Evolutionary conservation across 2,888 invertebrate species (phyloP).

Genomic region (Timema cristinae): DNA sequence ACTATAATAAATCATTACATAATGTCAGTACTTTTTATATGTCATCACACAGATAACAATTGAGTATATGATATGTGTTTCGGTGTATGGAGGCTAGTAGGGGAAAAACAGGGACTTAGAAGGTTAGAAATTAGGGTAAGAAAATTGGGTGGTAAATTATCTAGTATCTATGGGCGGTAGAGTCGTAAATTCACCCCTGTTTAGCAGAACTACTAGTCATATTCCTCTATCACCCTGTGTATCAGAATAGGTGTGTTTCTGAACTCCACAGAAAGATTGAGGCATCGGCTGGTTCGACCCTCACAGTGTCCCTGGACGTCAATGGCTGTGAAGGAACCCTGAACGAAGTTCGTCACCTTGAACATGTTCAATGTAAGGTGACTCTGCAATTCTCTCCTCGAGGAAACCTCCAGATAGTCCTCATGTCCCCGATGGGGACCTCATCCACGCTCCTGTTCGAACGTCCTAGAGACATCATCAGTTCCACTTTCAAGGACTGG

Average conservation of each 20-base stretch:
- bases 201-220: not conserved
- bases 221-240: not conserved
- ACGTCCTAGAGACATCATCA: slow-evolving; percentile 49
- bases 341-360: slow-evolving; percentile 48
- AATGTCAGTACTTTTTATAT: too few species aligned
- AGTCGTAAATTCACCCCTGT: too few species aligned
- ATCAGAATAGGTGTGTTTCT: too few species aligned
- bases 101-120: too few species aligned
- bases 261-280: slow-evolving; percentile 24
- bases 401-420: slow-evolving; percentile 52
- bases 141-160: too few species aligned
- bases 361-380: slow-evolving; percentile 57
- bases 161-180: too few species aligned
- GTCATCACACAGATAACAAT: too few species aligned
- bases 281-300: slow-evolving; percentile 33
- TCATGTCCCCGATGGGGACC: slow-evolving; percentile 50
- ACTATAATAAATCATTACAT: too few species aligned
- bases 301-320: slow-evolving; percentile 43
- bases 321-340: slow-evolving; percentile 48
- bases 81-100: too few species aligned
- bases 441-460: slow-evolving; percentile 52
- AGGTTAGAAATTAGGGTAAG: too few species aligned
- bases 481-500: slow-evolving; percentile 56
- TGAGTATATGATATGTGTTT: too few species aligned
- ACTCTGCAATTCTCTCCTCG: slow-evolving; percentile 50